Evolutionary conservation across 1,140 invertebrate genomes (phyloP).

Genomic region (Manduca sexta): DNA sequence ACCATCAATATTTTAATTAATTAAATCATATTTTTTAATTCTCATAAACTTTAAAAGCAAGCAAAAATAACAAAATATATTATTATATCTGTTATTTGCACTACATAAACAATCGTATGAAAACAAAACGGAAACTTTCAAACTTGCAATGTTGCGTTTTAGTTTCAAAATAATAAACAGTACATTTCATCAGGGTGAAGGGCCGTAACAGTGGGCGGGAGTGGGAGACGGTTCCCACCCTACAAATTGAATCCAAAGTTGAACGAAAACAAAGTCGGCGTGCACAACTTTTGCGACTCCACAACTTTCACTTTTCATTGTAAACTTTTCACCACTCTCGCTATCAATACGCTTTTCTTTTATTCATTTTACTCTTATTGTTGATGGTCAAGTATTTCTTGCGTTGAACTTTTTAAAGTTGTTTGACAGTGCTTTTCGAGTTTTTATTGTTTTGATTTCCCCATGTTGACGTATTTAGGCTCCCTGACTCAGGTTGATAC

Average conservation of each 20-base stretch:
- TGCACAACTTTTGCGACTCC: conserved; percentile 50
- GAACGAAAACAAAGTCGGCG: conserved; percentile 56
- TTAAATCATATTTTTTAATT: no score
- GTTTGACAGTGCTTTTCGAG: not conserved
- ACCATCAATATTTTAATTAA: no score
- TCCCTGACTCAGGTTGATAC: no score
- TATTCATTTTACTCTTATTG: conserved; percentile 21
- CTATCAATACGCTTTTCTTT: conserved; percentile 31
- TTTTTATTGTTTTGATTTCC: no score
- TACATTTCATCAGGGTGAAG: not conserved
- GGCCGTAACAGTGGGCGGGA: not conserved
- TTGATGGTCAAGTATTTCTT: not conserved
- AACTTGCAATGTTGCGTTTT: not conserved
- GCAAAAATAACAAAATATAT: no score
- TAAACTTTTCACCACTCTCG: conserved; percentile 57
- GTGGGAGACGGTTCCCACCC: conserved; percentile 10
- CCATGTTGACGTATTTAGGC: no score
- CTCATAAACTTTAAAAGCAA: no score
- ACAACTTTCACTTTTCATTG: conserved; percentile 50
- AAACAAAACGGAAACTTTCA: not conserved
- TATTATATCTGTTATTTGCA: no score
- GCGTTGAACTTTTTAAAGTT: conserved; percentile 1
- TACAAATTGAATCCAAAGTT: conserved; percentile 60
- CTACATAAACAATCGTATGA: no score
- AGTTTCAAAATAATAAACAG: not conserved